Conservation (phyloP, 1,140 invertebrate species). For the Megathymus violae region DNA sequence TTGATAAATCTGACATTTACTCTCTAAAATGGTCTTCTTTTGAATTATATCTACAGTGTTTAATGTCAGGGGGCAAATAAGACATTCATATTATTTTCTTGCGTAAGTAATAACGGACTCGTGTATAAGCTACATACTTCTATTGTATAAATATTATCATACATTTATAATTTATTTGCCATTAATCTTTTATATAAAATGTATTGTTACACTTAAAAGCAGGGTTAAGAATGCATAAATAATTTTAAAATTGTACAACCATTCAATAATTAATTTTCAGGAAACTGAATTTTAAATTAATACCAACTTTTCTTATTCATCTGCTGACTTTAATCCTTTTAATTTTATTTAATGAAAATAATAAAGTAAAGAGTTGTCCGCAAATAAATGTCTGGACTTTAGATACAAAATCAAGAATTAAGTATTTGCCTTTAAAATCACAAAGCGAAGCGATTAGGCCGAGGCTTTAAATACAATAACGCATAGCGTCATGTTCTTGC, state of each 20-base stretch:
- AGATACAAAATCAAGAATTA: slow-evolving; percentile 44
- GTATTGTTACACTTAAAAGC: too few relatives aligned
- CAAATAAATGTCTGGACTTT: slow-evolving; percentile 17
- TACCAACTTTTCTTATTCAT: too few relatives aligned
- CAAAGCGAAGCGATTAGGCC: slow-evolving; percentile 55
- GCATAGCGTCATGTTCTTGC: slow-evolving; percentile 52
- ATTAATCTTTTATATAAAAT: too few relatives aligned
- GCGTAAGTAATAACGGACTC: neutral
- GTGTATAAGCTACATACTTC: too few relatives aligned
- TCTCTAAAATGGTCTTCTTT: slow-evolving; percentile 10
- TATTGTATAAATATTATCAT: too few relatives aligned
- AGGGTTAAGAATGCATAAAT: too few relatives aligned
- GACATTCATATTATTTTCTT: neutral
- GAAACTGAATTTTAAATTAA: too few relatives aligned
- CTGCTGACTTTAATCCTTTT: too few relatives aligned
- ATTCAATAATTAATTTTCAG: too few relatives aligned
- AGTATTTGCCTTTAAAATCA: slow-evolving; percentile 55
- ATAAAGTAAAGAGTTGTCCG: neutral
- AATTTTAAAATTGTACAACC: too few relatives aligned
- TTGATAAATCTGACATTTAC: slow-evolving; percentile 20
- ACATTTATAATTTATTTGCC: too few relatives aligned
- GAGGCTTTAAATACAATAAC: slow-evolving; percentile 52
- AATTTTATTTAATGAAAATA: too few relatives aligned
- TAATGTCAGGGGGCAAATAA: slow-evolving; percentile 14
- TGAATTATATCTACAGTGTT: slow-evolving; percentile 5